Base-by-base conservation (phyloP, 2,888 invertebrate species). In the Drosophila pegasa region DNA sequence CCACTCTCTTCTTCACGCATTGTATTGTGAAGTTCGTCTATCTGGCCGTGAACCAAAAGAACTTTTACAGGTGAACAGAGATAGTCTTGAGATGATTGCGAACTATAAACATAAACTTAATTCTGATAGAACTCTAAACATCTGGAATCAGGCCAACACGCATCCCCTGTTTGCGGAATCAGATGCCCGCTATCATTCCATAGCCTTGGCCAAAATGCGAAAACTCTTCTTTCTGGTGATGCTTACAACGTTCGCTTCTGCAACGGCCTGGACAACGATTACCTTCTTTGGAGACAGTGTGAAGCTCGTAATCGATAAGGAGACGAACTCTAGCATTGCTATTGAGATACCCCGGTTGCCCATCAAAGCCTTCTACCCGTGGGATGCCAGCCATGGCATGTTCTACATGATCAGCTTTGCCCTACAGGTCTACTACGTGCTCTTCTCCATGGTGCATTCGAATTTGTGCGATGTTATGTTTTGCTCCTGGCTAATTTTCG, bases 161-260 rank as follows among this genome's bases (percentile, higher is more conserved):
- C 97, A 97, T 92, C 96, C 97, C 0, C 91, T 97, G 40, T 97
- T 97, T 91, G 95, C 96, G 48, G 97, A 97, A 91, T 97, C 96
- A 0, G 96, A 97, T 89, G 94, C 95, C 0, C 93, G 95, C 20
- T 96, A 95, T 90, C 96, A 96, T 88, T 94, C 95, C 40, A 93
- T 96, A 37, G 93, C 96, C 0, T 91, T 97, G 54, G 94, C 94
- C 59, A 96, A 96, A 92, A 96, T 96, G 95, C 93, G 96, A 51
- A 94, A 94, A 63, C 93, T 97, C 0, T 92, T 97, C 10, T 94
- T 95, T 80, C 93, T 95, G 72, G 95, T 97, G 29, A 93, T 94
- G 69, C 91, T 92, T 0, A 94, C 94, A 41, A 95, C 96, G 0
- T 78, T 94, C 0, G 70, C 94, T 1, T 93, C 96, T 16, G 94